Base-by-base conservation (phyloP, 2,797 vertebrate genomes). In the Gymnoscopelus braueri region DNA sequence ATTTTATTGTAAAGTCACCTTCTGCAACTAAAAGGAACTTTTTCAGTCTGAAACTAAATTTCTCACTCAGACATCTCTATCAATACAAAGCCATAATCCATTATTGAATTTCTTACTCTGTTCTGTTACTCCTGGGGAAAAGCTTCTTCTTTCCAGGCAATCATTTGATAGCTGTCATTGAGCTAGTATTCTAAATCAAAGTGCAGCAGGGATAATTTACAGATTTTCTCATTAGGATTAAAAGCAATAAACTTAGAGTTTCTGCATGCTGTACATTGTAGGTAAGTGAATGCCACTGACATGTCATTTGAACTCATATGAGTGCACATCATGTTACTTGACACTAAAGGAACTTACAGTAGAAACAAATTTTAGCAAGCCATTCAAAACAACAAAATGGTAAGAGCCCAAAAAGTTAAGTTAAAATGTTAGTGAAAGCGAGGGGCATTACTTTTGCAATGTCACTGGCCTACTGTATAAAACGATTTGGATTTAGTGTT, bases 41-140 rank as follows among this genome's bases (percentile, higher is more conserved):
- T n/a, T 75, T 69, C 64, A 66, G 49, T 54, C 68, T n/a, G 67
- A 60, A 66, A 67, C 48, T 51, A 35, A 67, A 72, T 64, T 44
- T 15, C 57, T 73, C 12, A 54, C 62, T 29, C 9, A 35, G 35
- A 44, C 39, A 10, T 39, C 35, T 39, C 35, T 51, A 10, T 63
- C 44, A 15, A 69, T 52, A 39, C 35, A 58, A 63, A 62, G 11
- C 65, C 63, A 70, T 59, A 61, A 52, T 58, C 76, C 53, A 12
- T 74, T 67, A 77, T 71, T 65, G 11, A 63, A 54, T 49, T 66
- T 76, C 63, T 68, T 79, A 59, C 78, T 24, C 32, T 76, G 59
- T 73, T 77, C 65, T 78, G 78, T 81, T 67, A 69, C 67, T 63
- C n/a, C 56, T 15, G 60, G 50, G 13, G 35, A 32, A 32, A 44